These are phyloP conservation scores for Orthosia gothica DNA, from an alignment of 2,888 invertebrate genomes.

Conservation along the genomic window DNA sequence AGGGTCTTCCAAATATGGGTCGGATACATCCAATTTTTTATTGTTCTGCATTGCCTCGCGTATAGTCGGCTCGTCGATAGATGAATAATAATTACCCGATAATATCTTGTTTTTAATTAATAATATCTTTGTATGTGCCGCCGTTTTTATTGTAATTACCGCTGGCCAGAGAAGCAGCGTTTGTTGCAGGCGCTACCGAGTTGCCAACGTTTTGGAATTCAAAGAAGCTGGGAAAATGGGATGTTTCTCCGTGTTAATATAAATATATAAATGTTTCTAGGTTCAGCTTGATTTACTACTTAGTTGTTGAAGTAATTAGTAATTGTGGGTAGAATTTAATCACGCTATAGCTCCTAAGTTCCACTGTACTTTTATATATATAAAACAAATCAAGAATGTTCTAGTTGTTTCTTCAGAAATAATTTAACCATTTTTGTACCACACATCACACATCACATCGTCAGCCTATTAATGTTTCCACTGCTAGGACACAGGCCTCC, in stretches of 20 bases:
- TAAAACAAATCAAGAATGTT: too few relatives aligned
- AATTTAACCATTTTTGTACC: too few relatives aligned
- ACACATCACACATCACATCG: too few relatives aligned
- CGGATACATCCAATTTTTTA: slow-evolving; percentile 49
- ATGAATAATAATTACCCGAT: slow-evolving; percentile 57
- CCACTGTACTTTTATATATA: too few relatives aligned
- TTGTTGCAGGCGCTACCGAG: slow-evolving; percentile 8
- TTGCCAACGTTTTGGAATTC: slow-evolving; percentile 20
- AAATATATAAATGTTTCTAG: slow-evolving; percentile 18
- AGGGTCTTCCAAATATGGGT: slow-evolving; percentile 50
- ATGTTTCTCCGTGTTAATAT: slow-evolving; percentile 23
- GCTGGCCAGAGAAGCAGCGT: slow-evolving; percentile 12
- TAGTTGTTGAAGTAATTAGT: background rate
- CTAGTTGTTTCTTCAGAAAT: too few relatives aligned
- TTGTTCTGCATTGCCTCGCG: slow-evolving; percentile 41
- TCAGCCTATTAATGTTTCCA: too few relatives aligned
- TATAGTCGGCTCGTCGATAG: slow-evolving; percentile 50
- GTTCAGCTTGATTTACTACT: slow-evolving; percentile 9
- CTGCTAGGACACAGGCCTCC: too few relatives aligned
- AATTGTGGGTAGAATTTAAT: background rate
- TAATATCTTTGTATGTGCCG: slow-evolving; percentile 57
- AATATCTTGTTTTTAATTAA: slow-evolving; percentile 46
- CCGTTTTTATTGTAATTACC: slow-evolving; percentile 59
- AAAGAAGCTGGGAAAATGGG: slow-evolving; percentile 3
- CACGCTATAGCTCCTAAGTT: too few relatives aligned